Percentiles rank a stretch among this genome's conserved stretches.
phyloP scores from a whole-genome alignment of 2,113 vertebrate genomes.

The Tragelaphus buxtoni region DNA sequence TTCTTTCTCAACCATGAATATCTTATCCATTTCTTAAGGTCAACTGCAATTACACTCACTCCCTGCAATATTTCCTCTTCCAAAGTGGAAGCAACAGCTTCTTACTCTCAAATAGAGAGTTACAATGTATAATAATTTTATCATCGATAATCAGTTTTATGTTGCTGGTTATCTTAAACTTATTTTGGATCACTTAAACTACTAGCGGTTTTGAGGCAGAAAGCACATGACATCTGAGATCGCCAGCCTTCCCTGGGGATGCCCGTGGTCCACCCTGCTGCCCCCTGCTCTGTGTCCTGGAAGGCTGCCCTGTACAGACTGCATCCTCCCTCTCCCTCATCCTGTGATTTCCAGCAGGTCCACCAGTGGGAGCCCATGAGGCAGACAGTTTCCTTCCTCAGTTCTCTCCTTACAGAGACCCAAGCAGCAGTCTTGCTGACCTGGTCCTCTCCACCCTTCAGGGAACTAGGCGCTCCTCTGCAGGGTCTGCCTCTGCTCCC shows the following conservation, averaged over 20 bases:
- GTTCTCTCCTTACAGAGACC: not conserved
- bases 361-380: not conserved
- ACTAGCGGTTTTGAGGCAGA: not conserved
- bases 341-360: not conserved
- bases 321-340: accelerated
- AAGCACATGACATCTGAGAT: not conserved
- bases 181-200: not conserved
- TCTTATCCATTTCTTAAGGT: not conserved
- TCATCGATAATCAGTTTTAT: not conserved
- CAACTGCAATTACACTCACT: not conserved
- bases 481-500: not conserved
- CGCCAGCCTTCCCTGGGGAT: not conserved
- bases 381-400: too few relatives aligned
- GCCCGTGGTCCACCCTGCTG: not conserved
- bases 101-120: not conserved
- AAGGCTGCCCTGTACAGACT: not conserved
- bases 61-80: not conserved
- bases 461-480: not conserved
- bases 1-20: not conserved
- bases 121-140: too few relatives aligned
- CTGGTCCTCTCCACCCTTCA: not conserved
- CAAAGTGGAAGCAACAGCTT: not conserved
- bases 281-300: not conserved
- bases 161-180: not conserved
- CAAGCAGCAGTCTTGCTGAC: not conserved